A percentile compares a stretch with the other conserved stretches of the same genome.
phyloP scores from a whole-genome alignment of 2,888 invertebrate genomes.

The Seladonia tumulorum region DNA sequence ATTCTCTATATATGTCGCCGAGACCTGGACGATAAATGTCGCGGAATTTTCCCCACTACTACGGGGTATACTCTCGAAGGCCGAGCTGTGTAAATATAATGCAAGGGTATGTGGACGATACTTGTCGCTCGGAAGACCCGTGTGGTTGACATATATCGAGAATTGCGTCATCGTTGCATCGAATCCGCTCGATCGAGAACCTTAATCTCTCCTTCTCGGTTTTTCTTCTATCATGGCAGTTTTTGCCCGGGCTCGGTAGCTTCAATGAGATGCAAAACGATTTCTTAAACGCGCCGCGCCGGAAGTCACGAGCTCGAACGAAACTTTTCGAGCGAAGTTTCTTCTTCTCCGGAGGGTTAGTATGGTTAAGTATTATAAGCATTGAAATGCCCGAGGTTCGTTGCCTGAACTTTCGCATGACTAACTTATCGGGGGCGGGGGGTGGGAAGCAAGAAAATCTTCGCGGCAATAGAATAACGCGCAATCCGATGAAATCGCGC shows the following conservation, averaged over 20 bases:
- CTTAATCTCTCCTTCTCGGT: constrained; percentile 9
- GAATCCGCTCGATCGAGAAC: constrained; percentile 17
- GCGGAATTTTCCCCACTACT: no score
- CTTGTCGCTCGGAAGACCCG: no score
- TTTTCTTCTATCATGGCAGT: not conserved
- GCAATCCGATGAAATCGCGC: constrained; percentile 2
- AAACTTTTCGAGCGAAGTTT: constrained; percentile 28
- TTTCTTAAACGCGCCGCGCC: constrained; percentile 18
- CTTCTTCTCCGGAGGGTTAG: not conserved
- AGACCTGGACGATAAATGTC: no score
- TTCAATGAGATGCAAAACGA: constrained; percentile 29
- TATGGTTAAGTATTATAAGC: constrained; percentile 21
- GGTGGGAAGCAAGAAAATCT: not conserved
- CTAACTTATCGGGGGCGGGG: not conserved
- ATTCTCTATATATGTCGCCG: no score
- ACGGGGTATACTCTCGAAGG: no score
- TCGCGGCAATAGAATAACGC: constrained; percentile 6
- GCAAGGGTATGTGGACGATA: no score
- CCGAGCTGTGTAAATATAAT: no score
- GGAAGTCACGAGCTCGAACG: constrained; percentile 24
- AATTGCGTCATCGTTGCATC: not conserved
- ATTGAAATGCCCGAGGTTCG: not conserved
- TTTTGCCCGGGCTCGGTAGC: constrained; percentile 14
- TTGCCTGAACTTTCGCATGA: constrained; percentile 1
- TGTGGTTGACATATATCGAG: no score